These are phyloP conservation scores for Drosophila siamana DNA, from an alignment of 2,888 invertebrate species.

Conservation along the genomic window DNA sequence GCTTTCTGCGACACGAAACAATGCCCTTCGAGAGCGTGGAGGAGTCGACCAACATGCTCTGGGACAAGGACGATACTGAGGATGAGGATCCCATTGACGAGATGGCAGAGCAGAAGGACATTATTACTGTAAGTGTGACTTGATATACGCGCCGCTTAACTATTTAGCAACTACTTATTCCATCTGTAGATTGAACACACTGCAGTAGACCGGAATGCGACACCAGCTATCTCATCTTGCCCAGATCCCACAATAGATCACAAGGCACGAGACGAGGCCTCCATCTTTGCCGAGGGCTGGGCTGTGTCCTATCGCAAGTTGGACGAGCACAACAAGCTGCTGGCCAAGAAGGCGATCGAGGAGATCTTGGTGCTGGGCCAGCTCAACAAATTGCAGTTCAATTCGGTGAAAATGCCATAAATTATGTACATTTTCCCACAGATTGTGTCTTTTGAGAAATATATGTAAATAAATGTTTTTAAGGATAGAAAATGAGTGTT, in stretches of 20 bases:
- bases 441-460: no score
- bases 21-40: not conserved
- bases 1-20: slow-evolving; percentile 32
- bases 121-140: not conserved
- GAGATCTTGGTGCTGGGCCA: slow-evolving; percentile 57
- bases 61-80: not conserved
- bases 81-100: not conserved
- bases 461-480: no score
- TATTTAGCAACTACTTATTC: not conserved
- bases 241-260: not conserved
- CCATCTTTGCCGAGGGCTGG: slow-evolving; percentile 54
- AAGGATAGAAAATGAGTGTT: no score
- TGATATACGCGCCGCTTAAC: not conserved
- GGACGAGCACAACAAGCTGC: slow-evolving; percentile 42
- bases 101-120: not conserved
- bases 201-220: not conserved
- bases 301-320: slow-evolving; percentile 57
- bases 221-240: not conserved
- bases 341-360: slow-evolving; percentile 61
- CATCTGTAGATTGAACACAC: not conserved
- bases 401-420: slow-evolving; percentile 51
- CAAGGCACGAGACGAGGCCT: slow-evolving; percentile 40
- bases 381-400: slow-evolving; percentile 46
- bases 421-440: not conserved
- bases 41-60: slow-evolving; percentile 10